Conservation (phyloP, 2,113 vertebrate species). For the Mormyrus lacerda region DNA sequence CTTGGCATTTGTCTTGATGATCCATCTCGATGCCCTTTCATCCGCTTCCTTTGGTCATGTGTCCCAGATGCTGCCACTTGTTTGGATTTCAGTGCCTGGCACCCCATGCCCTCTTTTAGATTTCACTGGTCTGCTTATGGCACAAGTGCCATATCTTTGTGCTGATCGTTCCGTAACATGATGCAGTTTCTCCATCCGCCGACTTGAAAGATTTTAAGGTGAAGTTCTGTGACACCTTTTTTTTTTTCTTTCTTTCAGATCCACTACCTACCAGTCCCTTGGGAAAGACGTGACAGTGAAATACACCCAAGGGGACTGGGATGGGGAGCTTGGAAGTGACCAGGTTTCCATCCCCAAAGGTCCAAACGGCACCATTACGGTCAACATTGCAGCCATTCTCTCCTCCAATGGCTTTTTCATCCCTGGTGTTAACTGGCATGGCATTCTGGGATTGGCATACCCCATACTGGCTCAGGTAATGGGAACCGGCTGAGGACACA, state of each 20-base stretch:
- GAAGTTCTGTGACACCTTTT: not conserved
- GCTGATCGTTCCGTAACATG: not conserved
- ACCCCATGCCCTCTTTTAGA: not conserved
- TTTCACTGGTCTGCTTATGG: not conserved
- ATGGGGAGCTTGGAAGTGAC: conserved; percentile 79
- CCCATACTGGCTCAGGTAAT: conserved; percentile 79
- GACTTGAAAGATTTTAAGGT: not conserved
- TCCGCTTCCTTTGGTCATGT: not conserved
- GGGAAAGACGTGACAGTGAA: conserved; percentile 68
- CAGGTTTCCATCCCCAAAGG: conserved; percentile 72
- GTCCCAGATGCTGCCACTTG: not conserved
- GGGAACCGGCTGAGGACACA: not conserved
- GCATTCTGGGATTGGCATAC: conserved; percentile 90
- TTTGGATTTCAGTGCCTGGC: not conserved
- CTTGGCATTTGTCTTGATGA: not conserved
- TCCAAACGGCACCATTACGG: conserved; percentile 62
- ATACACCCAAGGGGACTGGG: conserved; percentile 95
- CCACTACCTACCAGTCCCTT: conserved; percentile 65
- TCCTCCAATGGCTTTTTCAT: conserved; percentile 87
- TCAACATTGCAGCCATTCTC: conserved; percentile 84
- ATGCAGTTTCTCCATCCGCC: not conserved
- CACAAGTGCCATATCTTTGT: not conserved
- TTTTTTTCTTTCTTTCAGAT: conserved; percentile 57
- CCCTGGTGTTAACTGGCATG: conserved; percentile 84
- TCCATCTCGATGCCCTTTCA: too few species aligned